phyloP scores from a whole-genome alignment of 2,113 vertebrate genomes.

The Peucedramus taeniatus region DNA sequence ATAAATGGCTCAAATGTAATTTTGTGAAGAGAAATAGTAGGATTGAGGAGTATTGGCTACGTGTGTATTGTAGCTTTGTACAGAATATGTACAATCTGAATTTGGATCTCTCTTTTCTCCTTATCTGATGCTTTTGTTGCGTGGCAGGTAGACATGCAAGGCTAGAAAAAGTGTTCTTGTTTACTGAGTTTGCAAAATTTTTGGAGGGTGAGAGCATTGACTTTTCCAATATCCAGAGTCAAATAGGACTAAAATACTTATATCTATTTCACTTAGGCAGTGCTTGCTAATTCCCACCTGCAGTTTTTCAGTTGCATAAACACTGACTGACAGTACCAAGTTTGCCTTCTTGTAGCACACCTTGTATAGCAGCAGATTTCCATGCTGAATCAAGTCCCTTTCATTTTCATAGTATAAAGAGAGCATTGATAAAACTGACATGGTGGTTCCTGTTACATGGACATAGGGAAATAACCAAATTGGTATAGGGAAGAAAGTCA shows the following conservation, averaged over 20 bases:
- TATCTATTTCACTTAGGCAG: background rate
- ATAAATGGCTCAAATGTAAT: background rate
- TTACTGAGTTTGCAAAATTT: background rate
- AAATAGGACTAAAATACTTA: background rate
- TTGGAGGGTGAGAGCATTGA: background rate
- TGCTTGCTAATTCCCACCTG: background rate
- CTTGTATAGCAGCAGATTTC: background rate
- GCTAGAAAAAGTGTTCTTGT: background rate
- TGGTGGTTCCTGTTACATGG: background rate
- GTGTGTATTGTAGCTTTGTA: background rate
- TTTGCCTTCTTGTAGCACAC: background rate
- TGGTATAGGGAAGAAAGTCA: background rate
- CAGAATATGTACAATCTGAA: background rate
- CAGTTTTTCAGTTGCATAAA: background rate
- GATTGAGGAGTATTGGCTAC: background rate
- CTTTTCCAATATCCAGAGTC: background rate
- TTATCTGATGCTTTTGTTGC: background rate
- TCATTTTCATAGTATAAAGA: background rate
- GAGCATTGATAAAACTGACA: background rate
- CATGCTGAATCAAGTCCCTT: background rate
- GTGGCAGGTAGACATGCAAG: background rate
- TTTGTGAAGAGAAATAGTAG: background rate
- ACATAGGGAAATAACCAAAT: background rate
- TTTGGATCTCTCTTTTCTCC: background rate
- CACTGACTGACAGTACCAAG: background rate